Base-by-base conservation (phyloP, 2,797 vertebrate species). In the Fratercula arctica region DNA sequence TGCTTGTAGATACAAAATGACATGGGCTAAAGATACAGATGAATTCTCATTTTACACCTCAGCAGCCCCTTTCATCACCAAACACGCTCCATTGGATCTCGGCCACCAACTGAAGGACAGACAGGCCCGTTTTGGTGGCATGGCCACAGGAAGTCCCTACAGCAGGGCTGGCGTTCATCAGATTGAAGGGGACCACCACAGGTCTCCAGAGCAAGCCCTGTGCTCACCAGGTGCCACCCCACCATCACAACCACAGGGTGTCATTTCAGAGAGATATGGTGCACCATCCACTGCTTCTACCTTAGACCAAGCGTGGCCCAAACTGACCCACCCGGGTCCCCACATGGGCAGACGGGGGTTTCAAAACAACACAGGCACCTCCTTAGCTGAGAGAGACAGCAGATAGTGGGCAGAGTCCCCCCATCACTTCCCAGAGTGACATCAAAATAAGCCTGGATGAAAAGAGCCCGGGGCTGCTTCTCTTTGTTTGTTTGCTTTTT, bases 301-400 rank as follows among this genome's bases (percentile, higher is more conserved):
- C 24, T 67, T 48, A 31, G 48, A 72, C 26, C 20, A 66, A 90
- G 54, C 1, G 1, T 1, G 3, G 50, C 16, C 64, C 83, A 25
- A 43, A 70, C 15, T 11, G 35, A 60, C 23, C n/a, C 21, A 6
- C 16, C 29, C 4, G 4, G 12, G 33, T 28, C n/a, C 33, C 26
- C 3, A 6, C 2, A 0, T 0, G 2, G 20, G 7, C 16, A 6
- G 39, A 37, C 3, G 3, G 13, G 8, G 21, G 48, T 35, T 87
- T 68, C 6, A 4, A 51, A 87, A 74, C 3, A 67, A 70, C 3
- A 0, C 45, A 43, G n/a, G 45, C 5, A 2, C 20, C 48, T 83
- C n/a, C 72, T 51, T 7, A 79, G 56, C 48, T 28, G 20, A 70
- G 76, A 46, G 15, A 87, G 4, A 53, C 0, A 4, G 72, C 48